A percentile compares a stretch with the other conserved stretches of the same genome.
These are phyloP conservation scores for Stenchaetothrips biformis DNA, from an alignment of 2,888 invertebrate genomes.

Conservation along the genomic window DNA sequence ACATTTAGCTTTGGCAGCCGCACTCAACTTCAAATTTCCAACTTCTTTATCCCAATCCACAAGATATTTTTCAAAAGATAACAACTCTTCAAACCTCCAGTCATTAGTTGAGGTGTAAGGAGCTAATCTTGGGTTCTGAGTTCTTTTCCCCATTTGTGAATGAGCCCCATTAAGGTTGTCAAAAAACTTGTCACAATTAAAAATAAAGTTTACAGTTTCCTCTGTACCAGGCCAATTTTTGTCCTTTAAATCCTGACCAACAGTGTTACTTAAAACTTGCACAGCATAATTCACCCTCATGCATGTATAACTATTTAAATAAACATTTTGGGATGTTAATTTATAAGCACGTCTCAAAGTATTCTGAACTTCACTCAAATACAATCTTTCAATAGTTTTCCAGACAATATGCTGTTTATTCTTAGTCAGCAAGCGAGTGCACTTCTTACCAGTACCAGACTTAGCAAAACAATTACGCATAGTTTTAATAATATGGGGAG, in stretches of 20 bases:
- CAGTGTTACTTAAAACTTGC: not conserved
- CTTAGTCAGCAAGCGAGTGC: not conserved
- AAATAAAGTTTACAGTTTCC: not conserved
- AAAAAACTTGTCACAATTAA: not conserved
- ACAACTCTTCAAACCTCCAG: constrained; percentile 17
- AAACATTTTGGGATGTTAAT: not conserved
- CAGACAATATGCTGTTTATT: not conserved
- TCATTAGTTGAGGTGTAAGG: not conserved
- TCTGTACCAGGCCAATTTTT: not conserved
- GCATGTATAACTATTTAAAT: not conserved
- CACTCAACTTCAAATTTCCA: not conserved
- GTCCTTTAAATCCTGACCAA: not conserved
- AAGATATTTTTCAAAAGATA: not conserved
- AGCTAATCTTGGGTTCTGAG: not conserved
- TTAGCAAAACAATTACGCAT: not conserved
- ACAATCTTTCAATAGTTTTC: not conserved
- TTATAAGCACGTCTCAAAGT: not conserved
- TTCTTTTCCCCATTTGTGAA: not conserved
- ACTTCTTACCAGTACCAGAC: not conserved
- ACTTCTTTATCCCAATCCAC: not conserved
- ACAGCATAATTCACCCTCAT: constrained; percentile 1
- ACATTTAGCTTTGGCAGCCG: not conserved
- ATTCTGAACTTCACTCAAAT: not conserved
- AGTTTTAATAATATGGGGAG: not conserved
- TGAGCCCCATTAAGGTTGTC: not conserved